Evolutionary conservation across 2,113 vertebrate genomes (phyloP).

Genomic region (Sminthopsis crassicaudata): DNA sequence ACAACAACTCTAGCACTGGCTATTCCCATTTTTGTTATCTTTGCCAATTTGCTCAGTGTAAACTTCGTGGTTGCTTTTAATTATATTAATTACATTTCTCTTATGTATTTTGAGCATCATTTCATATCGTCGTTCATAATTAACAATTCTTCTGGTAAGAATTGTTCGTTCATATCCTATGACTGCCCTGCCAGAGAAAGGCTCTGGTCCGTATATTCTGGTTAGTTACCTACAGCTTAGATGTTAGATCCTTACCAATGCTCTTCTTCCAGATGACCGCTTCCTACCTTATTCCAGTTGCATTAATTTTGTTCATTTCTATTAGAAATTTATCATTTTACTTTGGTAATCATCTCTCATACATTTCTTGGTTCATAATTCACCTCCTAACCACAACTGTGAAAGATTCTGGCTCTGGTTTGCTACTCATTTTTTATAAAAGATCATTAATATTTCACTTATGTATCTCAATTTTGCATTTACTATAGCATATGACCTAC

Average conservation of each 20-base stretch:
- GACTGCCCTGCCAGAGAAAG: background rate
- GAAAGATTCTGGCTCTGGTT: background rate
- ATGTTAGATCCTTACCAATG: background rate
- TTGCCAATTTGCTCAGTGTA: background rate
- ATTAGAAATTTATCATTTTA: background rate
- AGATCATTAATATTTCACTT: background rate
- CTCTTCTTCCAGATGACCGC: background rate
- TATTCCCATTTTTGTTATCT: background rate
- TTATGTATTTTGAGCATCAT: background rate
- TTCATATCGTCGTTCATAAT: background rate
- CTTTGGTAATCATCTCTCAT: background rate
- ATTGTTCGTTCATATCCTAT: background rate
- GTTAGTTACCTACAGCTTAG: background rate
- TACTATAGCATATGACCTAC: background rate
- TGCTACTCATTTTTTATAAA: background rate
- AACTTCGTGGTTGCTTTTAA: background rate
- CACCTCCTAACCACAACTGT: background rate
- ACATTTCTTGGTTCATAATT: background rate
- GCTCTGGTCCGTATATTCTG: background rate
- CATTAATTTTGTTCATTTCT: background rate
- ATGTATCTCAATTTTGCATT: background rate
- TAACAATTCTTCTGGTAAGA: background rate
- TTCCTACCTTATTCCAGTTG: background rate
- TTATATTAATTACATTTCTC: background rate
- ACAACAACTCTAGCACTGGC: background rate